A percentile compares a stretch with the other conserved stretches of the same genome.
Conservation (phyloP, 2,797 vertebrate genomes). For the Gymnothorax reevesii region DNA sequence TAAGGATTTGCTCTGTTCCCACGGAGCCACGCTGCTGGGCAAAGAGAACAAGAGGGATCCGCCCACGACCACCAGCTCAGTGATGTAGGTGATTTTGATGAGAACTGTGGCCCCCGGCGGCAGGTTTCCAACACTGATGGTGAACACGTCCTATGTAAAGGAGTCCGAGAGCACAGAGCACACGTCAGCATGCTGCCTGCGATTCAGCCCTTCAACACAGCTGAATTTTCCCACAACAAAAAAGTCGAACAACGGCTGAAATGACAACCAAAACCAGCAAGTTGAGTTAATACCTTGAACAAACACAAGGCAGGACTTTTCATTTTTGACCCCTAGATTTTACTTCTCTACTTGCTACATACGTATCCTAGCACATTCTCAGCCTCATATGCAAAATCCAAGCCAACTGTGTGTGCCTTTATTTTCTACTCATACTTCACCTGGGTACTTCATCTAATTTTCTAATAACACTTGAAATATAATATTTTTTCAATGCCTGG, state of each 20-base stretch:
- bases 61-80: constrained; percentile 71
- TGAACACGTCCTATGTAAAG: constrained; percentile 80
- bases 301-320: too few species aligned
- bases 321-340: too few species aligned
- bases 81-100: constrained; percentile 86
- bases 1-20: constrained; percentile 79
- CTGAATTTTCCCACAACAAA: not conserved
- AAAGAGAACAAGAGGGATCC: constrained; percentile 72
- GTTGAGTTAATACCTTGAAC: too few species aligned
- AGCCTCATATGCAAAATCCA: not conserved
- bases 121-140: constrained; percentile 86
- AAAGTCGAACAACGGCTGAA: not conserved
- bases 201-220: not conserved
- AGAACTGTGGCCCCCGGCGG: constrained; percentile 78
- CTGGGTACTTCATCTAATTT: not conserved
- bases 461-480: not conserved
- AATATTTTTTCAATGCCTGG: not conserved
- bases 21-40: constrained; percentile 80
- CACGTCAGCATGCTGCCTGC: not conserved
- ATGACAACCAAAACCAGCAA: too few species aligned
- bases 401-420: not conserved
- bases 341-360: not conserved
- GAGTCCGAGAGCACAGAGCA: not conserved
- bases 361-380: not conserved
- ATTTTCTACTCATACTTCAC: not conserved